Conservation (phyloP, 1,140 invertebrate genomes). For the Drosophila athabasca region DNA sequence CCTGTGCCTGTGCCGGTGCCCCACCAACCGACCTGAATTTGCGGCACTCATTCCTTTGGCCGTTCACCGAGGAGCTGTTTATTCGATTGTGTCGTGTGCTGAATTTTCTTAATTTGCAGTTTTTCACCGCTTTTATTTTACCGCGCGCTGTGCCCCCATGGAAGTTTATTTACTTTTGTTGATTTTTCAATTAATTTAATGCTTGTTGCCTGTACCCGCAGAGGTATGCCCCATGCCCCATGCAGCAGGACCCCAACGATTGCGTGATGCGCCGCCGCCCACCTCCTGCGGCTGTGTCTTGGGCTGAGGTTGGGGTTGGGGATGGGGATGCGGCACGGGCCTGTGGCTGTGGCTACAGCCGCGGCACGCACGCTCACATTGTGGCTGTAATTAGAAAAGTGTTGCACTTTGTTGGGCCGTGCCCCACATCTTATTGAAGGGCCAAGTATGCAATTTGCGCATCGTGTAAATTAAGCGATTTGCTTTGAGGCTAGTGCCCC, state of each 20-base stretch:
- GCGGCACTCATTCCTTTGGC: conserved; percentile 19
- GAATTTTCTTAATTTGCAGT: conserved; percentile 78
- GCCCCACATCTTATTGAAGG: conserved; percentile 40
- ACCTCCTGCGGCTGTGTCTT: neutral
- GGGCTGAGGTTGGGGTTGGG: no score
- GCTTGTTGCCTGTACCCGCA: conserved; percentile 59
- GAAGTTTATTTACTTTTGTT: conserved; percentile 68
- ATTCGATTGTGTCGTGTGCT: conserved; percentile 78
- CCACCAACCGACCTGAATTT: conserved; percentile 5
- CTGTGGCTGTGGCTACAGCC: no score
- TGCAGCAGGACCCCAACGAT: neutral
- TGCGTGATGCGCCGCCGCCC: conserved; percentile 61
- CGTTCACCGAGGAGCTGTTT: conserved; percentile 45
- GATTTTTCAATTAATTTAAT: conserved; percentile 82
- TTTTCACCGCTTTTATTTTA: conserved; percentile 25
- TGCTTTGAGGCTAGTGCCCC: conserved; percentile 20
- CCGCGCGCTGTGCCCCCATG: conserved; percentile 13
- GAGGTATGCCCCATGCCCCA: conserved; percentile 11
- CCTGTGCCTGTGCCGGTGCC: neutral
- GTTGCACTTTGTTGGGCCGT: conserved; percentile 72
- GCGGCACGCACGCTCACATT: conserved; percentile 37
- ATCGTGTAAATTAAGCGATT: conserved; percentile 71
- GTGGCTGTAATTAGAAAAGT: conserved; percentile 75
- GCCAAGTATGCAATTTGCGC: conserved; percentile 60
- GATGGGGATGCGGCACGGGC: no score